Percentiles rank a stretch among this genome's conserved stretches.
phyloP scores from a whole-genome alignment of 2,113 vertebrate species.

The Campylomormyrus numenius region DNA sequence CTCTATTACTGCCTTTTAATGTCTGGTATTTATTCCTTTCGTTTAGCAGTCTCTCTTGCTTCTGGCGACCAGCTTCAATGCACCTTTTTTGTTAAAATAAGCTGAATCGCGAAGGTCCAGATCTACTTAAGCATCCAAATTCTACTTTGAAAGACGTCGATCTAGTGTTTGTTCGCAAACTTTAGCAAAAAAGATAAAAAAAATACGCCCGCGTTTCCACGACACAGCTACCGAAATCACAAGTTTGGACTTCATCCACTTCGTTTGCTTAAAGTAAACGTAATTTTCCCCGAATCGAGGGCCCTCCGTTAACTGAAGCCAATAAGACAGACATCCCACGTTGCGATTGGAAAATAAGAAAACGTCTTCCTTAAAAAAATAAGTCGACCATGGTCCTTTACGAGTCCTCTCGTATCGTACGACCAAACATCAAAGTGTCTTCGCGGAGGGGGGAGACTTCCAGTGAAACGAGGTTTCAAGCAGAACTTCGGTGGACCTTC shows the following conservation, averaged over 20 bases:
- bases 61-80: not conserved
- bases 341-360: not conserved
- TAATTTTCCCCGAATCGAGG: not conserved
- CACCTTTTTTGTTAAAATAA: not conserved
- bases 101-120: not conserved
- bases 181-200: not conserved
- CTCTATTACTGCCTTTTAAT: not conserved
- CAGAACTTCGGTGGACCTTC: not conserved
- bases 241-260: not conserved
- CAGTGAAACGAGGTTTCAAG: not conserved
- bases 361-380: not conserved
- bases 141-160: not conserved
- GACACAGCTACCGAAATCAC: not conserved
- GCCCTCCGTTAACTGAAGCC: not conserved
- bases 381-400: not conserved
- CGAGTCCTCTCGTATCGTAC: not conserved
- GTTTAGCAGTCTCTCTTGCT: not conserved
- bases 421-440: conserved; percentile 1
- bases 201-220: not conserved
- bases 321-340: not conserved
- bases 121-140: not conserved
- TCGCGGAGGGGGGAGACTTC: not conserved
- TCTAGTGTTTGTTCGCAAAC: not conserved
- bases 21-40: not conserved
- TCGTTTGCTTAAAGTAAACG: not conserved